phyloP scores from a whole-genome alignment of 2,888 invertebrate genomes.

The Thereva nobilitata region DNA sequence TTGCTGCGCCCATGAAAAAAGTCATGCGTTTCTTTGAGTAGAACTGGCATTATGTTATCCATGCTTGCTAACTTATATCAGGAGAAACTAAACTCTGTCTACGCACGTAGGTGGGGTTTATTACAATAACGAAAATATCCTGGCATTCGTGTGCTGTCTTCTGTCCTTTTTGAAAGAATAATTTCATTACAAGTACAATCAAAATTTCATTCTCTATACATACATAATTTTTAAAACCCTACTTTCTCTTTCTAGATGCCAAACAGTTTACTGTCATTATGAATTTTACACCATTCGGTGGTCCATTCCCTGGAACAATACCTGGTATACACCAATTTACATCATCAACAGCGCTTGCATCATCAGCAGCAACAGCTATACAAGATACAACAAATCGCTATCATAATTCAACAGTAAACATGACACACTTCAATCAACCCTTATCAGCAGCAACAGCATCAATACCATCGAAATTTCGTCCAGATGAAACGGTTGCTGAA shows the following conservation, averaged over 20 bases:
- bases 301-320: slow-evolving; percentile 75
- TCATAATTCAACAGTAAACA: slow-evolving; percentile 52
- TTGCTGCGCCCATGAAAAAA: too few relatives aligned
- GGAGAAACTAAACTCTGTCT: too few relatives aligned
- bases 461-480: slow-evolving; percentile 66
- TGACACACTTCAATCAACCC: slow-evolving; percentile 63
- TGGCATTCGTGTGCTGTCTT: too few relatives aligned
- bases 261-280: slow-evolving; percentile 58
- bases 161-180: too few relatives aligned
- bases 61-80: too few relatives aligned
- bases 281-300: slow-evolving; percentile 87
- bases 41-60: too few relatives aligned
- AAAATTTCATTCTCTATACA: too few relatives aligned
- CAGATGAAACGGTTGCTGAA: slow-evolving; percentile 61
- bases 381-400: slow-evolving; percentile 51
- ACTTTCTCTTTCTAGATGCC: slow-evolving; percentile 31
- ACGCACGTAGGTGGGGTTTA: too few relatives aligned
- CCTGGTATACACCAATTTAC: slow-evolving; percentile 85
- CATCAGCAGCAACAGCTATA: slow-evolving; percentile 62
- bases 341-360: slow-evolving; percentile 58
- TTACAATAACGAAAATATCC: too few relatives aligned
- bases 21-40: too few relatives aligned
- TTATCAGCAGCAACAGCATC: slow-evolving; percentile 44
- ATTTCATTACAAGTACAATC: too few relatives aligned
- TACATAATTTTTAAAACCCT: background rate